phyloP scores from a whole-genome alignment of 2,113 vertebrate species.

The Sterrhoptilus dennistouni region DNA sequence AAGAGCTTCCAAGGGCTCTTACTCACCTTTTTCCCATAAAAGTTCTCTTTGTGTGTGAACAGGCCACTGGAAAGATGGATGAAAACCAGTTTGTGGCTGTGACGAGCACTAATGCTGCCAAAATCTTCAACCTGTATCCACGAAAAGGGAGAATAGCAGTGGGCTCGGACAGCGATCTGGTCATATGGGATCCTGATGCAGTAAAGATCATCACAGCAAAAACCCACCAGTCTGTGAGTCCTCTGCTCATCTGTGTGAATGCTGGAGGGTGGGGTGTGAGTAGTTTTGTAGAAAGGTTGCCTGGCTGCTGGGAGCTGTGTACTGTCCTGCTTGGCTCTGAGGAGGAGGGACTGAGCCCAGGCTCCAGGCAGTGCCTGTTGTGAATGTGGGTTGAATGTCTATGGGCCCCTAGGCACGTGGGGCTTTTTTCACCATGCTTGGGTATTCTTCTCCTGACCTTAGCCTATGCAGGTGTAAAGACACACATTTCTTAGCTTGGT shows the following conservation, averaged over 20 bases:
- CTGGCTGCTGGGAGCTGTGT: not conserved
- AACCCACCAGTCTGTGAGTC: slow-evolving; percentile 90
- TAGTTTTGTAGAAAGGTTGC: not conserved
- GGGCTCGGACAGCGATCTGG: slow-evolving; percentile 92
- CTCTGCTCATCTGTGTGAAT: not conserved
- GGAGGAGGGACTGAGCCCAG: not conserved
- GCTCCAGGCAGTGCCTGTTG: not conserved
- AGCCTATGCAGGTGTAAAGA: not conserved
- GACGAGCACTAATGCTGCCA: slow-evolving; percentile 97
- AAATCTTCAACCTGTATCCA: slow-evolving; percentile 97
- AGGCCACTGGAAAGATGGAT: slow-evolving; percentile 98
- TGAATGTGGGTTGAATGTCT: not conserved
- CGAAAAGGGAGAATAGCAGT: slow-evolving; percentile 95
- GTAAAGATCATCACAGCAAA: slow-evolving; percentile 93
- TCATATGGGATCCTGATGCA: slow-evolving; percentile 96
- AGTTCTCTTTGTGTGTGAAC: not conserved
- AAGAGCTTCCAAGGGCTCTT: not conserved
- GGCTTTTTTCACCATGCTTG: not conserved
- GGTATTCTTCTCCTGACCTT: not conserved
- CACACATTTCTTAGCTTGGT: not conserved
- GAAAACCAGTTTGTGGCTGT: slow-evolving; percentile 98
- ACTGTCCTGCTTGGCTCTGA: not conserved
- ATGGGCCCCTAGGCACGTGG: not conserved
- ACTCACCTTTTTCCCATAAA: not conserved
- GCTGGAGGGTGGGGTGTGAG: accelerated